Percentiles rank a stretch among this genome's conserved stretches.
Conservation (phyloP, 2,888 invertebrate genomes). For the Scaeva pyrastri region DNA sequence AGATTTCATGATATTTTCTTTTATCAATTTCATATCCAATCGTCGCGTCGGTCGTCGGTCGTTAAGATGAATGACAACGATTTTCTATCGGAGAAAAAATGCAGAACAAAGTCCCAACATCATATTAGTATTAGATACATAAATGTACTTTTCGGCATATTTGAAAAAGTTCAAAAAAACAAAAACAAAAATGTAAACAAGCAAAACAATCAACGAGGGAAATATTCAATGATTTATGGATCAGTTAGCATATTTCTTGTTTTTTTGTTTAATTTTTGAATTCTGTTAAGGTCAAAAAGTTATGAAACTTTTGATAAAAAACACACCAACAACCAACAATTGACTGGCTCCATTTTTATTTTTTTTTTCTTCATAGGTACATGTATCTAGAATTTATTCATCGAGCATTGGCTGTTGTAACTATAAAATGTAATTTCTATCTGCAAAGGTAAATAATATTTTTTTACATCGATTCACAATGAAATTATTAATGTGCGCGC, state of each 20-base stretch:
- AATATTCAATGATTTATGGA: conserved; percentile 67
- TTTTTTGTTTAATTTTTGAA: background rate
- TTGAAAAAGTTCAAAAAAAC: background rate
- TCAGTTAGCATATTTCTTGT: conserved; percentile 43
- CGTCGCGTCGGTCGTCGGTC: background rate
- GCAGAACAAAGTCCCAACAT: conserved; percentile 44
- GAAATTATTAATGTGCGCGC: conserved; percentile 40
- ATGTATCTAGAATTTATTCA: conserved; percentile 24
- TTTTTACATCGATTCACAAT: conserved; percentile 44
- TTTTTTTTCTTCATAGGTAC: no score
- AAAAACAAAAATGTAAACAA: conserved; percentile 52
- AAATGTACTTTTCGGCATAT: conserved; percentile 8
- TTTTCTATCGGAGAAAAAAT: conserved; percentile 45
- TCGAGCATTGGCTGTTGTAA: background rate
- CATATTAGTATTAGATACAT: conserved; percentile 5
- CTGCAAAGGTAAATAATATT: background rate
- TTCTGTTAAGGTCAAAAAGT: background rate
- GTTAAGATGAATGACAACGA: conserved; percentile 34
- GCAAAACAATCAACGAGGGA: conserved; percentile 36
- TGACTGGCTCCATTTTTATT: background rate
- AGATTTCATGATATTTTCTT: conserved; percentile 23
- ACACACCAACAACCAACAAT: background rate
- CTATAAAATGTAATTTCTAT: conserved; percentile 1
- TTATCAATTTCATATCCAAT: conserved; percentile 62
- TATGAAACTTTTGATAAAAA: background rate